phyloP scores from a whole-genome alignment of 35 echinoderm and acorn worm species.

The Amphiura filiformis region DNA sequence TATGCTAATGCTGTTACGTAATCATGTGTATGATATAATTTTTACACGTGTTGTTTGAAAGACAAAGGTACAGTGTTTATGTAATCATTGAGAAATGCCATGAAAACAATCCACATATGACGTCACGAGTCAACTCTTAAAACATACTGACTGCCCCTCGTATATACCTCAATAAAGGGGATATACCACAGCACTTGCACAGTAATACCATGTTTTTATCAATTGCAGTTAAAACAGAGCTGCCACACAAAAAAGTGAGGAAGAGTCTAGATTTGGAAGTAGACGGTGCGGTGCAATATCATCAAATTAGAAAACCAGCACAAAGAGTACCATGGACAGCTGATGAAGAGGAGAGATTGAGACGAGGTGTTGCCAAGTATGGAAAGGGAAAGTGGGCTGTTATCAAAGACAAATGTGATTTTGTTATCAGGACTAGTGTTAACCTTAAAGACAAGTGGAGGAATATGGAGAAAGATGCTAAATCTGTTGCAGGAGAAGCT shows the following conservation, averaged over 20 bases:
- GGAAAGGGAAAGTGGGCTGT: slow-evolving; percentile 46
- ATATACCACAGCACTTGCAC: too few relatives aligned
- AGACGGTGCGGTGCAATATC: neutral
- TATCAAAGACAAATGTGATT: neutral
- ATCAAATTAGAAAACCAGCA: neutral
- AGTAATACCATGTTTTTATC: too few relatives aligned
- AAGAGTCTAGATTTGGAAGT: neutral
- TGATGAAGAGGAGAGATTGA: slow-evolving; percentile 15
- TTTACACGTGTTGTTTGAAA: too few relatives aligned
- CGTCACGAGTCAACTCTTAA: too few relatives aligned
- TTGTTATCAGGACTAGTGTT: slow-evolving; percentile 24
- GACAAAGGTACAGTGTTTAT: too few relatives aligned
- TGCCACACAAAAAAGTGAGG: neutral
- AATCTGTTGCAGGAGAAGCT: too few relatives aligned
- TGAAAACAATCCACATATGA: too few relatives aligned
- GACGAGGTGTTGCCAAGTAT: slow-evolving; percentile 13
- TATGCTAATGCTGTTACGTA: too few relatives aligned
- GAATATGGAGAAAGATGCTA: neutral
- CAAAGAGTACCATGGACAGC: slow-evolving; percentile 20
- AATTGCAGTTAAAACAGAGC: neutral
- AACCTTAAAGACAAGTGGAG: slow-evolving; percentile 53
- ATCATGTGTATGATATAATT: too few relatives aligned
- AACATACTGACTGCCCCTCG: too few relatives aligned
- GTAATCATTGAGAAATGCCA: too few relatives aligned
- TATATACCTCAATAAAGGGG: too few relatives aligned